Evolutionary conservation across 1,140 invertebrate species (phyloP).

Genomic region (Harlomillsia oculata): DNA sequence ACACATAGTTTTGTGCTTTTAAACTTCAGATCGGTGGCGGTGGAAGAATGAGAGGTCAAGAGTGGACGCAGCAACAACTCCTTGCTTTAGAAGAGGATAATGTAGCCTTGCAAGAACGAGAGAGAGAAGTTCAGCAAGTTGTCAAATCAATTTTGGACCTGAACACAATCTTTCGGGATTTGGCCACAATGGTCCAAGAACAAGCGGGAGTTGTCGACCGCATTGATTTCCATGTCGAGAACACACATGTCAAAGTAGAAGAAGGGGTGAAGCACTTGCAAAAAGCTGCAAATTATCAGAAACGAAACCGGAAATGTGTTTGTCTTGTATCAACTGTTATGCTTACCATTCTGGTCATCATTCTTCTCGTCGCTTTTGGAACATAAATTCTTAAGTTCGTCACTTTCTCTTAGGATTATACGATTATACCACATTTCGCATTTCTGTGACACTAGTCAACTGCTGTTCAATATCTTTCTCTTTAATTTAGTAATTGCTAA

Average conservation of each 20-base stretch:
- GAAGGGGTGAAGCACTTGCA: constrained; percentile 69
- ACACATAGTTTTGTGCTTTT: constrained; percentile 32
- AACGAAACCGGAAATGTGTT: constrained; percentile 68
- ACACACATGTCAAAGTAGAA: constrained; percentile 72
- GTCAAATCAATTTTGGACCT: constrained; percentile 85
- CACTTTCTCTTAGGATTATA: too few species aligned
- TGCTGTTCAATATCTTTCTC: too few species aligned
- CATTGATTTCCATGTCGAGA: constrained; percentile 92
- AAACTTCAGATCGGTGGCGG: too few species aligned
- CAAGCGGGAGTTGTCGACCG: constrained; percentile 94
- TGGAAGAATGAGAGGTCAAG: too few species aligned
- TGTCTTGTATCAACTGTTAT: constrained; percentile 32
- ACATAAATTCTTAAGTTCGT: constrained; percentile 9
- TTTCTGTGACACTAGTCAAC: too few species aligned
- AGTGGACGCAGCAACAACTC: constrained; percentile 57
- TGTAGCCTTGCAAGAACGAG: constrained; percentile 62
- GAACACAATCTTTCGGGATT: constrained; percentile 82
- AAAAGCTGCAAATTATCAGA: constrained; percentile 73
- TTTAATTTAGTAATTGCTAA: too few species aligned
- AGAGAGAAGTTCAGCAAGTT: constrained; percentile 81
- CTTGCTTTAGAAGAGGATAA: constrained; percentile 76
- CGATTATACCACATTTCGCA: too few species aligned
- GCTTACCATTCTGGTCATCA: constrained; percentile 29
- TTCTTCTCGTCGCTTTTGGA: constrained; percentile 28
- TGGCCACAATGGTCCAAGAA: constrained; percentile 51